phyloP scores from a whole-genome alignment of 2,888 invertebrate genomes.

The Scelioninae gen. 2 region DNA sequence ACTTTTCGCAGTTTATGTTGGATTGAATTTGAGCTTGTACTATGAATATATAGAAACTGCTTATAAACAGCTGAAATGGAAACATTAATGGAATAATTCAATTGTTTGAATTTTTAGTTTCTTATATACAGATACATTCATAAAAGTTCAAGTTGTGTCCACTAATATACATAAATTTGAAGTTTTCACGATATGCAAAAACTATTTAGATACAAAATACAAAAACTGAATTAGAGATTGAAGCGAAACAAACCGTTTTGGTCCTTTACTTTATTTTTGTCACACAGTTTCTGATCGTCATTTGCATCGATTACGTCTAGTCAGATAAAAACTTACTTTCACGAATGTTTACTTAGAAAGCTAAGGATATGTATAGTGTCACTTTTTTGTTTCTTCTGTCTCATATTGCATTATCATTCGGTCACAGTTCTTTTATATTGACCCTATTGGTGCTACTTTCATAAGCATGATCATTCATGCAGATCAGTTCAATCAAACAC shows the following conservation, averaged over 20 bases:
- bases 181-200: not conserved
- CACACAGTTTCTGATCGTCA: slow-evolving; percentile 12
- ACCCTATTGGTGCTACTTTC: slow-evolving; percentile 57
- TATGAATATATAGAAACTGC: slow-evolving; percentile 55
- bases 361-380: slow-evolving; percentile 48
- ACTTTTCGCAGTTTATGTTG: slow-evolving; percentile 34
- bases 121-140: not conserved
- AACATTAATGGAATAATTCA: no score
- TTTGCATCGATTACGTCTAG: slow-evolving; percentile 35
- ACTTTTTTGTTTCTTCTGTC: slow-evolving; percentile 53
- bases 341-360: slow-evolving; percentile 57
- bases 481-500: slow-evolving; percentile 59
- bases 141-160: not conserved
- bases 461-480: slow-evolving; percentile 59
- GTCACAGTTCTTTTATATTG: slow-evolving; percentile 51
- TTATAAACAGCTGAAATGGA: slow-evolving; percentile 56
- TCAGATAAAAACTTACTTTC: slow-evolving; percentile 54
- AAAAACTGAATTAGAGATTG: no score
- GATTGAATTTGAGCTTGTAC: slow-evolving; percentile 50
- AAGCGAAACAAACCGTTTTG: no score
- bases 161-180: no score
- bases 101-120: slow-evolving; percentile 48
- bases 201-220: no score
- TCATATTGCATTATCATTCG: slow-evolving; percentile 52
- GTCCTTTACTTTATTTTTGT: slow-evolving; percentile 28